Conservation (phyloP, 2,113 vertebrate genomes). For the Rattus norvegicus region GRCr8 NC_086022.1:179106001-179106500, state of each 20-base stretch:
- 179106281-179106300: background rate
- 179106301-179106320: background rate
- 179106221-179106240: background rate
- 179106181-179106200: slow-evolving; percentile 17
- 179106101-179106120: background rate
- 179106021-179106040: slow-evolving; percentile 72
- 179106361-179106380: background rate
- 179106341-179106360: background rate
- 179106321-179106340: background rate
- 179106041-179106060: slow-evolving; percentile 6
- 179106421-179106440: background rate
- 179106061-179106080: background rate
- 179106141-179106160: background rate
- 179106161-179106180: background rate
- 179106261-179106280: background rate
- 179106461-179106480: background rate
- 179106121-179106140: background rate
- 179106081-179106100: background rate
- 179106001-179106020: slow-evolving; percentile 17
- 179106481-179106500: background rate
- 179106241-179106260: slow-evolving; percentile 38
- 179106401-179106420: background rate
- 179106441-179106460: background rate
- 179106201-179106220: background rate
- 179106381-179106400: background rate